phyloP scores from a whole-genome alignment of 2,797 vertebrate genomes.

The Psittacula echo region DNA sequence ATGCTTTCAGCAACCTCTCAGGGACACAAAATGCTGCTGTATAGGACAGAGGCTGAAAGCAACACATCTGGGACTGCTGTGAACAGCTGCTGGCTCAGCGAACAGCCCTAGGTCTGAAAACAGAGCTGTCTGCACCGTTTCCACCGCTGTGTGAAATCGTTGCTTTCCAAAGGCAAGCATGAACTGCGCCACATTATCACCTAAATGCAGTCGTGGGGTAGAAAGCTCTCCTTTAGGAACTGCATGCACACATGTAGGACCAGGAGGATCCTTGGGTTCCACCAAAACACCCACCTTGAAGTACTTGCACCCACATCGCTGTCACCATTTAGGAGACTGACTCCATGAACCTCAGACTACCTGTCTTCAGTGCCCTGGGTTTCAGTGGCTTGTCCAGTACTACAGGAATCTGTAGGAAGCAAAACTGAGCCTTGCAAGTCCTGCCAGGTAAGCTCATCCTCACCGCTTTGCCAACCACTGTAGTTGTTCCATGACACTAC shows the following conservation, averaged over 20 bases:
- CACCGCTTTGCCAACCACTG: fast-evolving
- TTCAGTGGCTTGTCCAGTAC: neutral
- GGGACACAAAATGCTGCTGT: neutral
- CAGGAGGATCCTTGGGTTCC: neutral
- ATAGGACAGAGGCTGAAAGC: neutral
- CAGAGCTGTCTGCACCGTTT: neutral
- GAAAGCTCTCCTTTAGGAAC: neutral
- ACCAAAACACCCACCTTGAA: neutral
- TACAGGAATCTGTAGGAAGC: neutral
- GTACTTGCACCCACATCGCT: neutral
- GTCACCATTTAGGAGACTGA: neutral
- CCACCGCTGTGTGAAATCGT: neutral
- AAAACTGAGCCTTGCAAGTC: neutral
- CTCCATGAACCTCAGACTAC: neutral
- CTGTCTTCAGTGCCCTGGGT: neutral
- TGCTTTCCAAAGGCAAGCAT: neutral
- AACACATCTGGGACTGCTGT: neutral
- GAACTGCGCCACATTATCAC: neutral
- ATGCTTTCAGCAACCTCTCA: conserved; percentile 23
- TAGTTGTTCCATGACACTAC: neutral
- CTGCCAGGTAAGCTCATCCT: neutral
- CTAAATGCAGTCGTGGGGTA: neutral
- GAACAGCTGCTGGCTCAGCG: neutral
- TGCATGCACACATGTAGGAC: neutral
- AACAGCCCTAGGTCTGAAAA: neutral